Evolutionary conservation across 1,140 invertebrate genomes (phyloP), one percentile per base, ranked within the genome.

Genomic region (roundworm (Caenorhabditis elegans)): DNA sequence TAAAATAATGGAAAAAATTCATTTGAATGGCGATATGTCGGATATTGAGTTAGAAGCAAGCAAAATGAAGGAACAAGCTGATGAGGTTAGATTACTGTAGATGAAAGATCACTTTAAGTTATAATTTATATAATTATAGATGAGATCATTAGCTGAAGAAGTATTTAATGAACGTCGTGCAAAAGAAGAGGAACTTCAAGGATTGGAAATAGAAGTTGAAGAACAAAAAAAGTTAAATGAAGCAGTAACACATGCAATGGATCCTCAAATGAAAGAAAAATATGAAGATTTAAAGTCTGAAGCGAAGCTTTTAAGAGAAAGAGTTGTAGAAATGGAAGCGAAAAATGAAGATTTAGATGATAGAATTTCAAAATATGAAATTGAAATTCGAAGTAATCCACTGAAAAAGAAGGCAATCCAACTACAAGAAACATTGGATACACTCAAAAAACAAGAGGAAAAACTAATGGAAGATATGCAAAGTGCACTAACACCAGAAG

Each of bases 1-100:
- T 39, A 70, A 70, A 17, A 70, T 70, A 39, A 70, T 70, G 60
- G 60, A 70, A 34, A 70, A 70, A 34, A 70, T 70, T 70, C 60
- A 70, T 24, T 70, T 70, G 60, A 70, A 70, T 39, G 60, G 60
- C 36, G 60, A 70, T 70, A 70, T 70, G 60, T 70, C 60, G 4
- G 60, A 70, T 39, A 70, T 70, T 39, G 60, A 70, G n/a, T 70
- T 70, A 28, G 60, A 70, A 70, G 60, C 60, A 6, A 70, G 34
- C 26, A 70, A 70, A 22, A 70, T 70, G 60, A 70, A 70, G n/a
- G 60, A 70, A 28, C 60, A 70, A 22, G 60, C 60, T 22, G 60
- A 70, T 70, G 60, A 70, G 60, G 60, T 70, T n/a, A 15, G 1
- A 0, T 53, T 28, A 0, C 26, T 26, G n/a, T n/a, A 24, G 1